A percentile compares a stretch with the other conserved stretches of the same genome.
Evolutionary conservation across 92 coral and sea anemone genomes (phyloP).

Genomic region (Epizoanthus ramosus): DNA sequence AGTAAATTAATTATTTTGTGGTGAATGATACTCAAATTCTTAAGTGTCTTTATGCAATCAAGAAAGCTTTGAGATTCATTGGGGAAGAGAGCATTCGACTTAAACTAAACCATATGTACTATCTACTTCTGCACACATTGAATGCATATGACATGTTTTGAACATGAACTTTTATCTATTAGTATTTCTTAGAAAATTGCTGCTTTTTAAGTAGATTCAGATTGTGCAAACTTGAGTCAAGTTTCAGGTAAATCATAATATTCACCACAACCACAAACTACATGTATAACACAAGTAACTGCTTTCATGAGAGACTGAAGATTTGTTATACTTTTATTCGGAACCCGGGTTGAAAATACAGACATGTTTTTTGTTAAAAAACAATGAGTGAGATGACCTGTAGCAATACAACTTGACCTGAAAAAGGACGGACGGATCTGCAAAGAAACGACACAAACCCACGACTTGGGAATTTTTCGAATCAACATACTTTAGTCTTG

Average conservation of each 20-base stretch:
- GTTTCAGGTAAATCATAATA: too few relatives aligned
- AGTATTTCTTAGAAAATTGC: too few relatives aligned
- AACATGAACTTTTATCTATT: too few relatives aligned
- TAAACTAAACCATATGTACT: not conserved
- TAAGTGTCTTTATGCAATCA: not conserved
- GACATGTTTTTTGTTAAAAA: too few relatives aligned
- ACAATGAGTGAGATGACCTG: conserved; percentile 3
- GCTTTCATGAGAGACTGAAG: not conserved
- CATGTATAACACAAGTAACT: not conserved
- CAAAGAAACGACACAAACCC: not conserved
- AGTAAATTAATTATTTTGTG: conserved; percentile 2
- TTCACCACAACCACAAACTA: too few relatives aligned
- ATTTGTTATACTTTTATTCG: not conserved
- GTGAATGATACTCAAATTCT: not conserved
- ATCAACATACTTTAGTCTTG: not conserved
- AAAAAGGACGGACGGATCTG: not conserved
- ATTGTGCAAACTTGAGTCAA: too few relatives aligned
- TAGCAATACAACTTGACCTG: conserved; percentile 2
- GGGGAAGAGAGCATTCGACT: not conserved
- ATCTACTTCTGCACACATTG: too few relatives aligned
- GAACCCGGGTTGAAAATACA: not conserved
- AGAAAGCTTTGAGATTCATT: not conserved
- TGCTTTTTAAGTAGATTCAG: too few relatives aligned
- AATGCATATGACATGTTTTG: too few relatives aligned
- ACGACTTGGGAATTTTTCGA: not conserved